phyloP scores from a whole-genome alignment of 2,113 vertebrate species.

The Rhineura floridana region DNA sequence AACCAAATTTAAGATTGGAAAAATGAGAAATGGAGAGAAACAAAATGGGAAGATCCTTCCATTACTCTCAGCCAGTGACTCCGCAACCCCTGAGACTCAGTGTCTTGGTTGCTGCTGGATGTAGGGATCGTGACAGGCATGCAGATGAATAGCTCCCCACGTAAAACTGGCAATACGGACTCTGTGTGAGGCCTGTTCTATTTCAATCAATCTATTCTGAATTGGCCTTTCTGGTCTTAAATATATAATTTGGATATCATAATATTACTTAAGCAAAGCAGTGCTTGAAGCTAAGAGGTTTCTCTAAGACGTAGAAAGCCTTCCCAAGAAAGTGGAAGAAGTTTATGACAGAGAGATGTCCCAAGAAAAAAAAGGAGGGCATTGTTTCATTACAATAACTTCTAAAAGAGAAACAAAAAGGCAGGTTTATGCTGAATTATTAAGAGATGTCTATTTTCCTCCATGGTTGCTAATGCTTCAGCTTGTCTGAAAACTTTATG shows the following conservation, averaged over 20 bases:
- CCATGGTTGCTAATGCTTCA: constrained; percentile 47
- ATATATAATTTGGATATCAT: background rate
- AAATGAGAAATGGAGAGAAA: too few relatives aligned
- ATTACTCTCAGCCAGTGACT: too few relatives aligned
- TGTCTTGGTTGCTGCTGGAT: too few relatives aligned
- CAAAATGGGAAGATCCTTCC: too few relatives aligned
- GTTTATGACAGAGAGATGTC: background rate
- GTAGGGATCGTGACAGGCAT: too few relatives aligned
- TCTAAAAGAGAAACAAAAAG: constrained; percentile 9
- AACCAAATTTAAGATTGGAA: too few relatives aligned
- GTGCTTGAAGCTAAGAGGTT: accelerated
- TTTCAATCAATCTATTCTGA: background rate
- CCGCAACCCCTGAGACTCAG: too few relatives aligned
- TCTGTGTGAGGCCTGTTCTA: too few relatives aligned
- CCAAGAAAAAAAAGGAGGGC: background rate
- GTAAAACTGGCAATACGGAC: background rate
- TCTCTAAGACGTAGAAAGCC: background rate
- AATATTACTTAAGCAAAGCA: background rate
- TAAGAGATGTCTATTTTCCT: constrained; percentile 41
- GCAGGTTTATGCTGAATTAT: constrained; percentile 56
- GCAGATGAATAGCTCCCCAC: too few relatives aligned
- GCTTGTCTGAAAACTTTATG: constrained; percentile 62
- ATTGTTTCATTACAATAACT: constrained; percentile 5
- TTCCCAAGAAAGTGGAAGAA: background rate
- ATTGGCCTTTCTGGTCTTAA: background rate